These are phyloP conservation scores for Lasiommata megera DNA, from an alignment of 2,888 invertebrate genomes.

Conservation along the genomic window DNA sequence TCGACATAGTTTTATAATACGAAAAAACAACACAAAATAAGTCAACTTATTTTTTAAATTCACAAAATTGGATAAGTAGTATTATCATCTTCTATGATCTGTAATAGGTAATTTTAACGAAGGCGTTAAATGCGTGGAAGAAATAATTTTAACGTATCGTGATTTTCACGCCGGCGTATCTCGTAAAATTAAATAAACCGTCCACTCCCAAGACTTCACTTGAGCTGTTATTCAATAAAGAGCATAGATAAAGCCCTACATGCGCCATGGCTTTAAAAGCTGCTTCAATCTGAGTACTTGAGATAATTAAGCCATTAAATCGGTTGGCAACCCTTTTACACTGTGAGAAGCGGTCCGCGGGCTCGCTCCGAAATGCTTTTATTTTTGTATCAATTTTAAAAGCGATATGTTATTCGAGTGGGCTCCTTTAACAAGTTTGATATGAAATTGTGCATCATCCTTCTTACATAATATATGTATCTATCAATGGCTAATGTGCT, in stretches of 20 bases:
- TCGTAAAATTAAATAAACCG: constrained; percentile 21
- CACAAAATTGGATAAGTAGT: no score
- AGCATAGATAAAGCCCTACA: constrained; percentile 49
- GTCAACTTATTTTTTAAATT: no score
- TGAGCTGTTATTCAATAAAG: constrained; percentile 38
- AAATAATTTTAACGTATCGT: background rate
- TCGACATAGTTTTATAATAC: no score
- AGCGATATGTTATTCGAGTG: constrained; percentile 58
- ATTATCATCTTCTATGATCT: no score
- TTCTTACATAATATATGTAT: no score
- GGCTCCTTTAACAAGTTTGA: constrained; percentile 30
- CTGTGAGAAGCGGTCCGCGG: constrained; percentile 58
- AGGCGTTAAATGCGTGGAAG: background rate
- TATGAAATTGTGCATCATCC: constrained; percentile 12
- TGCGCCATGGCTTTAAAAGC: constrained; percentile 48
- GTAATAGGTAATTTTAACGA: background rate
- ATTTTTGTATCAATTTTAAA: constrained; percentile 55
- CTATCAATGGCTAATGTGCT: no score
- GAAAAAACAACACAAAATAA: no score
- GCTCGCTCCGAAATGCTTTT: constrained; percentile 52
- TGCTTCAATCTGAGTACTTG: constrained; percentile 60
- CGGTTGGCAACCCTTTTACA: constrained; percentile 62
- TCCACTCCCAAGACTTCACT: constrained; percentile 19
- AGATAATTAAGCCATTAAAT: constrained; percentile 77
- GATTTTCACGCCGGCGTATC: constrained; percentile 16